Evolutionary conservation across 2,113 vertebrate genomes (phyloP).

Genomic region (Motacilla tschutschensis): DNA sequence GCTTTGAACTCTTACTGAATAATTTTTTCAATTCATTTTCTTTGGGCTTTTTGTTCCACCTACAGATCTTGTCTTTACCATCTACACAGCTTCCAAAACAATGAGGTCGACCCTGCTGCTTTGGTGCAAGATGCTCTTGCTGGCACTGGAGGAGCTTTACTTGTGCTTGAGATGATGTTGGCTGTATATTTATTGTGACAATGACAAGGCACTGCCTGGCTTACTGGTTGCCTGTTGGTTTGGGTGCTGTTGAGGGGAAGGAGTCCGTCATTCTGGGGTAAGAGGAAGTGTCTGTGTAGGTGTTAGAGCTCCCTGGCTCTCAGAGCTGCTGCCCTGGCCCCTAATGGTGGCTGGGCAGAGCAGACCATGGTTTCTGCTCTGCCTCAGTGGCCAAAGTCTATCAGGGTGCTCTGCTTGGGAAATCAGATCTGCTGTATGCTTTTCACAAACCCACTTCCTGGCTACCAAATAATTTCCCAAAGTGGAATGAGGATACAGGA

Average conservation of each 20-base stretch:
- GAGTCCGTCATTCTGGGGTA: neutral
- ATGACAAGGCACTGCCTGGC: neutral
- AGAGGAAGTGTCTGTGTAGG: neutral
- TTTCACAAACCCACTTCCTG: neutral
- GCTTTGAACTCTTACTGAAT: slow-evolving; percentile 31
- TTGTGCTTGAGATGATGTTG: neutral
- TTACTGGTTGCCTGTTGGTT: neutral
- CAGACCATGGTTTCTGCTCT: neutral
- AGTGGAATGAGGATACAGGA: neutral
- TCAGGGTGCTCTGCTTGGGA: neutral
- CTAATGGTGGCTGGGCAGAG: neutral
- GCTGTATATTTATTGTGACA: neutral
- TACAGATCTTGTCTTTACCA: neutral
- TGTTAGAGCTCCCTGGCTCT: neutral
- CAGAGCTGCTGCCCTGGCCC: neutral
- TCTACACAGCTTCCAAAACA: neutral
- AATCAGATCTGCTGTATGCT: neutral
- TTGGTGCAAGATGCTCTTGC: neutral
- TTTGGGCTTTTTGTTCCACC: neutral
- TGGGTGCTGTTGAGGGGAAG: neutral
- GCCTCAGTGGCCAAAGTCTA: neutral
- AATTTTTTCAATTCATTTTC: neutral
- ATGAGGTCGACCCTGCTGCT: neutral
- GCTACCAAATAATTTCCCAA: neutral
- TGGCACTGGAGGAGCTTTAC: neutral